Base-by-base conservation (phyloP, 1,140 invertebrate species). In the Drosophila mauritiana region DNA sequence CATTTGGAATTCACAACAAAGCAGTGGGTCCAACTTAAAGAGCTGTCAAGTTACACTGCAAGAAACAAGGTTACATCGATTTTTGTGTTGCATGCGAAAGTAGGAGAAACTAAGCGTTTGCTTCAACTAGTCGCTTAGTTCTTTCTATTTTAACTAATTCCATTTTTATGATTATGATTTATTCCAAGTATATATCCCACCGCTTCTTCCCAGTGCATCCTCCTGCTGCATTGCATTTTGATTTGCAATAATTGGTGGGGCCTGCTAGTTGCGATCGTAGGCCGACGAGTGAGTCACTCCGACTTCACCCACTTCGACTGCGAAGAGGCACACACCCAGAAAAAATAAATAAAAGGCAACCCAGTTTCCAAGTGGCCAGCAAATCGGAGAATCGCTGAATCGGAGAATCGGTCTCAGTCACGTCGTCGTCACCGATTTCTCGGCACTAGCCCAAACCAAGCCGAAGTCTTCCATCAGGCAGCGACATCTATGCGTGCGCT, bases 1-100 rank as follows among this genome's bases (percentile, higher is more conserved):
- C 80, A 83, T 83, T 83, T 83, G 70, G 34, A 83, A 83, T 83
- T 65, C 80, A 79, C 61, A 75, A 55, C 70, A 53, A 75, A 51
- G 57, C 22, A 12, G 13, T 20, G n/a, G 25, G 17, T 22, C 22
- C 54, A 25, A 25, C 37, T 31, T 43, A 10, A 42, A 53, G 13
- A 37, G 34, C 17, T 55, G 48, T 42, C 36, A 40, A 7, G 20
- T 40, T 40, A 34, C 63, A 65, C 63, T 62, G 13, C 40, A 13
- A 55, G 15, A 36, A 55, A 55, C 42, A 11, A 7, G 7, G 5
- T 12, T 31, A 27, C 22, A 8, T n/a, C 4, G 2, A 8, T 22
- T 13, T 10, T 10, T 31, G 8, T 31, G 8, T 31, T 31, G 2
- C 8, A 8, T 8, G 8, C 7, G 3, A 2, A 31, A 31, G 31